Evolutionary conservation across 2,113 vertebrate species (phyloP), one percentile per base, ranked within the genome.

Genomic region (Cryptoleucopteryx plumbea): DNA sequence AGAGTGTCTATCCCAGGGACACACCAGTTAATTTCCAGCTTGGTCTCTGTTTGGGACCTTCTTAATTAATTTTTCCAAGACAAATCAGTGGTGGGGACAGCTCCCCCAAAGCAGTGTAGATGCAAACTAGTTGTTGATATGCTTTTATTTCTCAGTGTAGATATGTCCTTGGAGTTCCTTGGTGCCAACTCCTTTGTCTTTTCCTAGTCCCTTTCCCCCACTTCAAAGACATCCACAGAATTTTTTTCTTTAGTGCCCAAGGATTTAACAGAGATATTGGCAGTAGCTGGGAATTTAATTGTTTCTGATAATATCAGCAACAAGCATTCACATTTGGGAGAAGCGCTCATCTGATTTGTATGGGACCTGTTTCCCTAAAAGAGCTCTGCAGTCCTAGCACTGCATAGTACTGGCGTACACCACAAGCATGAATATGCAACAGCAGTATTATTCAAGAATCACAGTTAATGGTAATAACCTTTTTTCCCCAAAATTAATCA

Each of bases 371-470:
- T 94, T 93, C 42, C 48, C 58, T 72, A 50, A 77, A 82, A 95
- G 62, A 77, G 20, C 83, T 93, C 66, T 80, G 25, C 43, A 86
- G n/a, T 73, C n/a, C 32, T 55, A 34, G 16, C 16, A 50, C 38
- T 67, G 38, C 67, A 55, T 31, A 68, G 25, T 68, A 40, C 62
- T 95, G 88, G 88, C 42, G 3, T 22, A 36, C 0, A 1, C 31
- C 45, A 68, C 34, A 72, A 65, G 26, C 70, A 94, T 97, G 81
- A 97, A 94, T 96, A 95, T 95, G 73, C 73, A 95, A 77, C 45
- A 84, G 48, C 31, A 79, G 48, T 62, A 85, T 78, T 94, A 95
- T 87, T 95, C 56, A 82, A 94, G 72, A 89, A 89, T 94, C 56
- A 75, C 48, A 80, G 86, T 94, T 93, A 93, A 92, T 87, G 70